Base-by-base conservation (phyloP, 2,888 invertebrate genomes). In the Nomada fucata region DNA sequence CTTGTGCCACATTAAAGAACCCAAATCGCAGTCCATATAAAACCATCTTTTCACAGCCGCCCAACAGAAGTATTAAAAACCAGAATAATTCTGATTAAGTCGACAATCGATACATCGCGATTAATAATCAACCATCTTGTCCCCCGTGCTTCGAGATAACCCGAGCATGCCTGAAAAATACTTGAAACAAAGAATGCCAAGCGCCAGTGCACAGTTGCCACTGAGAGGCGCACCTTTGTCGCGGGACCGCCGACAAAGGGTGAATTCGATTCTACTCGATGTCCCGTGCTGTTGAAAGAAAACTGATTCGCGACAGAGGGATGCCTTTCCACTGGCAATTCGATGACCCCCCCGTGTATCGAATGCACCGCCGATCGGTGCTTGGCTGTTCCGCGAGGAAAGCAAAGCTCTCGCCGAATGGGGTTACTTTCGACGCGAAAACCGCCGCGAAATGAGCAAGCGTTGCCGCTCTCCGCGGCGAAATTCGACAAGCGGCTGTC, bases 231-330 rank as follows among this genome's bases (percentile, higher is more conserved):
- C 26, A 36, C 52, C 65, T 57, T 50, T 73, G 15, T 29, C 20
- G 7, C 1, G n/a, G 9, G 69, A 18, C 42, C 15, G 20, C 13
- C n/a, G 23, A 59, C 42, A 23, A 67, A 63, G 20, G 50, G 11
- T 13, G 64, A 59, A 47, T 15, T 36, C 29, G 70, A 64, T 70
- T 64, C 59, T 52, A 36, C 20, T 9, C 23, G 55, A 29, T 13
- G 47, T 20, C 4, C 57, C 67, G 23, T 50, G 29, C 44, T 15
- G 23, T 4, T 20, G 26, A 71, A 36, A 57, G 65, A 70, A 70
- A 63, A 29, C 61, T 72, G 23, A 44, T 63, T 57, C n/a, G 42
- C 50, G 52, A 76, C 50, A 64, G 71, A 65, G 7, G 20, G 67
- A 52, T 60, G 47, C 55, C 59, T 55, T 61, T 26, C 7, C 47